A percentile compares a stretch with the other conserved stretches of the same genome.
Evolutionary conservation across 2,888 invertebrate species (phyloP).

Genomic region (Andricus curvator): DNA sequence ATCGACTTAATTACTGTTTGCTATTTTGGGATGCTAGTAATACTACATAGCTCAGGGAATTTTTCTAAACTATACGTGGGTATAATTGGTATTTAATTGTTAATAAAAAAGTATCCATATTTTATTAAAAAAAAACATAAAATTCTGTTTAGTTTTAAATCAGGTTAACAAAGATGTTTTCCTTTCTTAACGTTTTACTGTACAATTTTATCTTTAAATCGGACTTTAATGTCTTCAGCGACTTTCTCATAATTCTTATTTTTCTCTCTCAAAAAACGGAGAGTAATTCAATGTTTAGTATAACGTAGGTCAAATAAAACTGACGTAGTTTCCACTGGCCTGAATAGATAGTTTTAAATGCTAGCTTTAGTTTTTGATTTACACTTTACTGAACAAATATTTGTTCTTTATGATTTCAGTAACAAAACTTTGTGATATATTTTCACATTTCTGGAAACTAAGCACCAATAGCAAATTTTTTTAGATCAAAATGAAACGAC

Average conservation of each 20-base stretch:
- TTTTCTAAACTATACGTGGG: background rate
- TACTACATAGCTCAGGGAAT: too few relatives aligned
- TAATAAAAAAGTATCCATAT: background rate
- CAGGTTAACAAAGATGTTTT: too few relatives aligned
- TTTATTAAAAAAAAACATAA: background rate
- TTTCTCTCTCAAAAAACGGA: too few relatives aligned
- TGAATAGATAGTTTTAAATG: background rate
- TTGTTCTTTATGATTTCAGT: too few relatives aligned
- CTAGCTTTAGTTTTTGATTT: background rate
- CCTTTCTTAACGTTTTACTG: background rate
- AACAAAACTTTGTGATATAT: too few relatives aligned
- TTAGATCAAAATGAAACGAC: too few relatives aligned
- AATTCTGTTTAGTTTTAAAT: background rate
- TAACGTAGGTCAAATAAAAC: background rate
- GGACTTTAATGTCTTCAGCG: background rate
- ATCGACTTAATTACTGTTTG: background rate
- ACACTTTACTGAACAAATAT: background rate
- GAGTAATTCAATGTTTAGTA: background rate
- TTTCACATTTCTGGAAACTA: too few relatives aligned
- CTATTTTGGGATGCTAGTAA: background rate
- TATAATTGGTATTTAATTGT: background rate
- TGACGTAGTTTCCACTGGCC: background rate
- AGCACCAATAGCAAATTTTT: too few relatives aligned
- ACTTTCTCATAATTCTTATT: too few relatives aligned
- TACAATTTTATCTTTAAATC: background rate